Conservation (phyloP, 2,113 vertebrate species). For the Cavia porcellus region DNA sequence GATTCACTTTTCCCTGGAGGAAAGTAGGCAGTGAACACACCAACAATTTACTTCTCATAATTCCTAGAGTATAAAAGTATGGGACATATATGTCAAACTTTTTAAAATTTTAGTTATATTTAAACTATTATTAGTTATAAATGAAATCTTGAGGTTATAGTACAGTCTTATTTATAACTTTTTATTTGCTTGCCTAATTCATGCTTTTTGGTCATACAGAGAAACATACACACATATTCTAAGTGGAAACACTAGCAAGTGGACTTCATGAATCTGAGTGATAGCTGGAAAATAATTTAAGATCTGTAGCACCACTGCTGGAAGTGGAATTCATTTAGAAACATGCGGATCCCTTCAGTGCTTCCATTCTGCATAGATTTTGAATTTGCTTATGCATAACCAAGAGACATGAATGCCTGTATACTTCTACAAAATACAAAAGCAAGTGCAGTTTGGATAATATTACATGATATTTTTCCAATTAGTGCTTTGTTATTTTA, state of each 20-base stretch:
- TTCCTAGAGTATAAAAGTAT: neutral
- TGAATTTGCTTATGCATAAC: neutral
- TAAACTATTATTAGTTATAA: neutral
- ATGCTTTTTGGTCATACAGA: neutral
- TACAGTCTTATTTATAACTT: neutral
- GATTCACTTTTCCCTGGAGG: neutral
- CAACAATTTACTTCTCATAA: neutral
- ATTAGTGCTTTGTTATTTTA: neutral
- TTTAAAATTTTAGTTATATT: neutral
- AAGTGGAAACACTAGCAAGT: neutral
- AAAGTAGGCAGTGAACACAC: neutral
- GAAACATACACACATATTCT: neutral
- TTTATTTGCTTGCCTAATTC: too few relatives aligned
- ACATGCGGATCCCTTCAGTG: neutral
- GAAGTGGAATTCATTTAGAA: neutral
- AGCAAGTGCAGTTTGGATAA: neutral
- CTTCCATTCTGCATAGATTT: neutral
- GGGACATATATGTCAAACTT: neutral
- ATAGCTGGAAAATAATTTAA: neutral
- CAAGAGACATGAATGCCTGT: neutral
- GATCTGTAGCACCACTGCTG: neutral
- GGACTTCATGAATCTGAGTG: neutral
- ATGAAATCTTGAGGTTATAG: neutral
- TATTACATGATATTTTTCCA: neutral
- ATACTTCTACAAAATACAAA: neutral